Evolutionary conservation across 1,140 invertebrate species (phyloP).

Genomic region (Theocolax elegans): DNA sequence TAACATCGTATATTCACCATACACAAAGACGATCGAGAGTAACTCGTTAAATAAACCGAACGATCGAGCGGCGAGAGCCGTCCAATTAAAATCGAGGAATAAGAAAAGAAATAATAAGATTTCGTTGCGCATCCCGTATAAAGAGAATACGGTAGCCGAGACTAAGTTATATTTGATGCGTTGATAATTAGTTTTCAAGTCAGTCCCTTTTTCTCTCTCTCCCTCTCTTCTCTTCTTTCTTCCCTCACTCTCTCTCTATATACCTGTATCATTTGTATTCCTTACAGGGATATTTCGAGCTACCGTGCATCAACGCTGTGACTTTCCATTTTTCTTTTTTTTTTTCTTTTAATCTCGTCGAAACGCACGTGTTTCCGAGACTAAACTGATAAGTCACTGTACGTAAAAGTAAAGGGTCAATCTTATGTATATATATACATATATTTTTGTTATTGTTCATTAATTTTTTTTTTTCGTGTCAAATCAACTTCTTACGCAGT

Average conservation of each 20-base stretch:
- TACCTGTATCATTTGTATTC: slow-evolving; percentile 39
- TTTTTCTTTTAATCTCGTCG: neutral
- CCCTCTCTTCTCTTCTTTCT: slow-evolving; percentile 23
- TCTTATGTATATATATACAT: neutral
- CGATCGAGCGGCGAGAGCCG: slow-evolving; percentile 47
- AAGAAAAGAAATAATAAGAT: slow-evolving; percentile 59
- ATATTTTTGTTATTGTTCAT: no score
- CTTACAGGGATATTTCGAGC: slow-evolving; percentile 35
- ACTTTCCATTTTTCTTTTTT: slow-evolving; percentile 2
- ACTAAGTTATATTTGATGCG: slow-evolving; percentile 68
- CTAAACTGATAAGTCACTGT: slow-evolving; percentile 33
- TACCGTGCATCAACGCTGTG: slow-evolving; percentile 13
- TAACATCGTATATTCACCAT: no score
- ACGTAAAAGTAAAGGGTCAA: neutral
- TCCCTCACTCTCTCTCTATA: slow-evolving; percentile 3
- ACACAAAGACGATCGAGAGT: slow-evolving; percentile 23
- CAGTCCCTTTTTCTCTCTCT: slow-evolving; percentile 23
- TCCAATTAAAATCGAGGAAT: slow-evolving; percentile 57
- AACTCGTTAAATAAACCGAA: slow-evolving; percentile 51
- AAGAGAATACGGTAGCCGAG: slow-evolving; percentile 64
- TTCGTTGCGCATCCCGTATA: neutral
- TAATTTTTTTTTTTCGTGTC: no score
- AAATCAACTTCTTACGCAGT: neutral
- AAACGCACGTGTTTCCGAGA: slow-evolving; percentile 14
- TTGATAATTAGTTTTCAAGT: slow-evolving; percentile 66